Conservation (phyloP, 1,140 invertebrate species). For the Drosophila bipectinata region DNA sequence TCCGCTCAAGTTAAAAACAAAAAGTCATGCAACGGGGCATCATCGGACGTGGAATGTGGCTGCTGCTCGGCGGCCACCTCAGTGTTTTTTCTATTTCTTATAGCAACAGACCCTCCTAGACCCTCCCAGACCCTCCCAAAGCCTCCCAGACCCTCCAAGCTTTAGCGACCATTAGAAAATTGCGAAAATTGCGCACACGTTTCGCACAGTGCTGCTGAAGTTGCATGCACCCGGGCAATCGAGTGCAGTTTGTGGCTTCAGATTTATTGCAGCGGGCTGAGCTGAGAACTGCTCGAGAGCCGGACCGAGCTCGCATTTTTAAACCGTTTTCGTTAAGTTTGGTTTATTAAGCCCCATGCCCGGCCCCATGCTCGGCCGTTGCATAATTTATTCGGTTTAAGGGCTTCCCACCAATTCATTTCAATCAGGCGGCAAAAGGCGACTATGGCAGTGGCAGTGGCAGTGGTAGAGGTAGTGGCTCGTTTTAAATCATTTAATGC, state of each 20-base stretch:
- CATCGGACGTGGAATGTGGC: slow-evolving; percentile 67
- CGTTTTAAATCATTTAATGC: slow-evolving; percentile 52
- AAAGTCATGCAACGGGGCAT: slow-evolving; percentile 56
- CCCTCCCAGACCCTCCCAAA: background rate
- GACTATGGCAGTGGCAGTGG: background rate
- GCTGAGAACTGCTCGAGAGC: slow-evolving; percentile 21
- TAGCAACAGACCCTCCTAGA: background rate
- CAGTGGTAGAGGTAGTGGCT: background rate
- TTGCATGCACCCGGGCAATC: slow-evolving; percentile 68
- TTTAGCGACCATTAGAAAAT: slow-evolving; percentile 80
- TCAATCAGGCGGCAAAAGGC: slow-evolving; percentile 18
- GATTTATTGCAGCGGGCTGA: slow-evolving; percentile 71
- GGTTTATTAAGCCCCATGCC: slow-evolving; percentile 66
- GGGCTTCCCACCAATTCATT: slow-evolving; percentile 49
- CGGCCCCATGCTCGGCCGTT: slow-evolving; percentile 14
- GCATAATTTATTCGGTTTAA: slow-evolving; percentile 71
- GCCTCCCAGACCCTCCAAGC: slow-evolving; percentile 17
- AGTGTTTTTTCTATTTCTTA: slow-evolving; percentile 31
- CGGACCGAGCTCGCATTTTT: slow-evolving; percentile 64
- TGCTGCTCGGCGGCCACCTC: slow-evolving; percentile 24
- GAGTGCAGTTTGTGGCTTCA: slow-evolving; percentile 71
- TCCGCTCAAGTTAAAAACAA: slow-evolving; percentile 63
- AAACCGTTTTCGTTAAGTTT: slow-evolving; percentile 69
- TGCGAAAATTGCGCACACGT: slow-evolving; percentile 80
- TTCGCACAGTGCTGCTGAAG: slow-evolving; percentile 30